Conservation (phyloP, 1,140 invertebrate species). For the Trachymyrmex cornetzi region DNA sequence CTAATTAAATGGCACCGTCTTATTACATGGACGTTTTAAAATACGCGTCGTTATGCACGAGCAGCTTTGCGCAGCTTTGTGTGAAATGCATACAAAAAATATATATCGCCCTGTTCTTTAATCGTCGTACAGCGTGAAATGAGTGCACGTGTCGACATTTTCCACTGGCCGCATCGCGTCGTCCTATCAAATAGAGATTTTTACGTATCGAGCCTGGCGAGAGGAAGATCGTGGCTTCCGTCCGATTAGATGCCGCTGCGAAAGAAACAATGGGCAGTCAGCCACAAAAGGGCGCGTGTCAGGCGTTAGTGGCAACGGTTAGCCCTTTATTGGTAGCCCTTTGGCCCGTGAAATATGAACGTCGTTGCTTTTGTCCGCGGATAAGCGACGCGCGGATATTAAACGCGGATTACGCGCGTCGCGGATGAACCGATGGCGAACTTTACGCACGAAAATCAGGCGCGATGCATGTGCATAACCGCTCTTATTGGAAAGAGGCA, state of each 20-base stretch:
- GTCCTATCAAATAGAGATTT: slow-evolving; percentile 24
- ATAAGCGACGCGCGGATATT: slow-evolving; percentile 70
- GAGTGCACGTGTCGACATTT: slow-evolving; percentile 50
- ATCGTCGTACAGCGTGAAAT: slow-evolving; percentile 22
- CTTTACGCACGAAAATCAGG: slow-evolving; percentile 42
- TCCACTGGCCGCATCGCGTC: background rate
- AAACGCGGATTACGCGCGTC: slow-evolving; percentile 51
- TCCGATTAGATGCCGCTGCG: slow-evolving; percentile 50
- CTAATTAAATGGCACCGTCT: background rate
- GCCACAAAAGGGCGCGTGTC: slow-evolving; percentile 71
- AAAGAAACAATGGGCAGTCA: slow-evolving; percentile 71
- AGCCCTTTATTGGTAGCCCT: slow-evolving; percentile 72
- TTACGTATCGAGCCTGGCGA: slow-evolving; percentile 12
- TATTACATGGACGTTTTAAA: background rate
- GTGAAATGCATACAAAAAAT: background rate
- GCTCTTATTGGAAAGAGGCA: slow-evolving; percentile 14
- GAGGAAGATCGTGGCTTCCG: slow-evolving; percentile 52
- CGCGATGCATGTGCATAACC: slow-evolving; percentile 30
- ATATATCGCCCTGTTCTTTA: slow-evolving; percentile 5
- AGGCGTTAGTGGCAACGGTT: slow-evolving; percentile 67
- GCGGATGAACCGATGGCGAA: slow-evolving; percentile 47
- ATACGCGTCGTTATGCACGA: background rate
- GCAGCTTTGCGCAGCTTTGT: background rate
- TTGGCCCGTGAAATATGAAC: slow-evolving; percentile 73
- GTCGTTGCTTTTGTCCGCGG: slow-evolving; percentile 66